Conservation (phyloP, 2,113 vertebrate genomes). For the Bettongia penicillata region DNA sequence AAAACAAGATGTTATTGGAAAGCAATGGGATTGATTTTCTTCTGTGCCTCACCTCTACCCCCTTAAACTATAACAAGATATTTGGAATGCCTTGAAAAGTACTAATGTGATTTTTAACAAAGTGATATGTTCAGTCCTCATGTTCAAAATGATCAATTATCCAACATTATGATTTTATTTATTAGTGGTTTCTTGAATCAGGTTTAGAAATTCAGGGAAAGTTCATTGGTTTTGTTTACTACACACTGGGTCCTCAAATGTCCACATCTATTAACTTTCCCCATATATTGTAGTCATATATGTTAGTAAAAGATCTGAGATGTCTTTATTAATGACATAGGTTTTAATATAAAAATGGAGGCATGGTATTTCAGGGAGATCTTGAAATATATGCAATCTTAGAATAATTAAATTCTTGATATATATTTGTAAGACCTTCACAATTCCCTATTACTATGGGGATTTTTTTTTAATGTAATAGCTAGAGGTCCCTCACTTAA, state of each 20-base stretch:
- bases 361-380: not conserved
- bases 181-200: constrained; percentile 18
- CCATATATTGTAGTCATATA: not conserved
- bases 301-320: not conserved
- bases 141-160: not conserved
- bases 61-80: not conserved
- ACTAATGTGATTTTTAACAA: not conserved
- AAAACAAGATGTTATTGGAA: not conserved
- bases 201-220: not conserved
- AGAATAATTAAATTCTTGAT: constrained; percentile 34
- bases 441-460: not conserved
- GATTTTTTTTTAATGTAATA: not conserved
- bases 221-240: not conserved
- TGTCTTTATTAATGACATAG: not conserved
- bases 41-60: not conserved
- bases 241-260: not conserved
- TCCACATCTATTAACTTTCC: not conserved
- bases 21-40: not conserved
- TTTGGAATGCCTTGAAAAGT: not conserved
- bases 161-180: not conserved
- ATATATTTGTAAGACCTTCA: not conserved
- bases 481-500: not conserved
- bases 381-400: not conserved
- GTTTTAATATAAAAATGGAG: not conserved
- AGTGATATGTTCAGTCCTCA: not conserved